Base-by-base conservation (phyloP, 2,888 invertebrate genomes). In the Netelia inedita region DNA sequence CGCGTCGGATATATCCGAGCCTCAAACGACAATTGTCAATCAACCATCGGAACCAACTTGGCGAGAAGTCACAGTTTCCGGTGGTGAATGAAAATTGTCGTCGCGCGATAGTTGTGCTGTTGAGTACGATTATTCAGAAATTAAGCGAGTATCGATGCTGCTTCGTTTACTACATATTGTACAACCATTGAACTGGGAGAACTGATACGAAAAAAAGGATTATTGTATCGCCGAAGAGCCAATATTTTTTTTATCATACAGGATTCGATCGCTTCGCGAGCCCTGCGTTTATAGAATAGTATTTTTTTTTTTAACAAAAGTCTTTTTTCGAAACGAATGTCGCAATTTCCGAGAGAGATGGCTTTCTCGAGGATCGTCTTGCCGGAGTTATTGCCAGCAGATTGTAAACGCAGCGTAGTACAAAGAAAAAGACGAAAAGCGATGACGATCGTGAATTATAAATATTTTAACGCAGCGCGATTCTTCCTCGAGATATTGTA, bases 51-150 rank as follows among this genome's bases (percentile, higher is more conserved):
- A 94, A 87, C 88, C 94, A 55, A 91, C 94, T 65, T 94, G 94
- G 93, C 93, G 95, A 76, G 95, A 95, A 90, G 95, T 95, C 61
- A 94, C 95, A 16, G 95, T 95, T 55, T 94, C 95, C 23, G 95
- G 95, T 23, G 95, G 95, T 16, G 95, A 95, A 90, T 95, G 94
- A 94, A 83, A 66, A 69, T 23, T 16, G 3, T 11, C 19, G 19
- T 43, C 28, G 19, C n/a, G 35, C 43, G 46, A 41, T 35, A 71
- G n/a, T 59, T 59, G 65, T 71, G 74, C 74, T 65, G 59, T 66
- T 74, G 79, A 79, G 66, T 50, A 84, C 79, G 65, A 21, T 19
- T 68, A 9, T 61, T 59, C 50, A 59, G 23, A 19, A 69, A 57
- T 78, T 35, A 50, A 76, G 43, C 81, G 46, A 41, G 61, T 57